Conservation (phyloP, 1,140 invertebrate species). For the Drosophila watanabei region DNA sequence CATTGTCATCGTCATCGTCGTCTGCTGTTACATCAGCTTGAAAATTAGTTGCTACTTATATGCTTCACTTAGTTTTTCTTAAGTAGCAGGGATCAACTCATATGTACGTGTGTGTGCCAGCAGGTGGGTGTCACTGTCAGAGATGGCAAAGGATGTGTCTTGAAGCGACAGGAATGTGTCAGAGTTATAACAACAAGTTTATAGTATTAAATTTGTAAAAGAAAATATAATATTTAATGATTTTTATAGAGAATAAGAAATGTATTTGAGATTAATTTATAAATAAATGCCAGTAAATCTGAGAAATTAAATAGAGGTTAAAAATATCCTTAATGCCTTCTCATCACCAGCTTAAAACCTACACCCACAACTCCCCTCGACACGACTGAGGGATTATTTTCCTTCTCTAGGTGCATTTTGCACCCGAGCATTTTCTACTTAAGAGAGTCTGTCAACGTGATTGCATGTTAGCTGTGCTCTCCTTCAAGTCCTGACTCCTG, state of each 20-base stretch:
- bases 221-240: background rate
- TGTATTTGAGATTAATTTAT: background rate
- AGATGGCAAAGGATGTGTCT: slow-evolving; percentile 9
- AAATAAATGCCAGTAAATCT: background rate
- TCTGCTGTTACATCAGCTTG: slow-evolving; percentile 77
- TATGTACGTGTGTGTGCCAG: slow-evolving; percentile 35
- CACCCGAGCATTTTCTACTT: slow-evolving; percentile 73
- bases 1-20: slow-evolving; percentile 32
- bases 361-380: background rate
- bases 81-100: slow-evolving; percentile 79
- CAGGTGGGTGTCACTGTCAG: slow-evolving; percentile 37
- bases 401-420: slow-evolving; percentile 69
- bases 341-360: slow-evolving; percentile 3
- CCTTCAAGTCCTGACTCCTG: slow-evolving; percentile 19
- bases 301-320: background rate
- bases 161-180: no score
- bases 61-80: slow-evolving; percentile 84
- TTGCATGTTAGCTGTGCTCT: slow-evolving; percentile 67
- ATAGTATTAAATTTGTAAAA: no score
- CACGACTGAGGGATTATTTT: slow-evolving; percentile 64
- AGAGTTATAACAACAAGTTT: no score
- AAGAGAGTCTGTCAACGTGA: slow-evolving; percentile 81
- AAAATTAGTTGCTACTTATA: slow-evolving; percentile 83
- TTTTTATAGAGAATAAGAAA: background rate
- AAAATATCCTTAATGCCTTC: background rate